phyloP scores from a whole-genome alignment of 37 sponge, comb jelly and placozoan species.

The Eunapius fragilis region DNA sequence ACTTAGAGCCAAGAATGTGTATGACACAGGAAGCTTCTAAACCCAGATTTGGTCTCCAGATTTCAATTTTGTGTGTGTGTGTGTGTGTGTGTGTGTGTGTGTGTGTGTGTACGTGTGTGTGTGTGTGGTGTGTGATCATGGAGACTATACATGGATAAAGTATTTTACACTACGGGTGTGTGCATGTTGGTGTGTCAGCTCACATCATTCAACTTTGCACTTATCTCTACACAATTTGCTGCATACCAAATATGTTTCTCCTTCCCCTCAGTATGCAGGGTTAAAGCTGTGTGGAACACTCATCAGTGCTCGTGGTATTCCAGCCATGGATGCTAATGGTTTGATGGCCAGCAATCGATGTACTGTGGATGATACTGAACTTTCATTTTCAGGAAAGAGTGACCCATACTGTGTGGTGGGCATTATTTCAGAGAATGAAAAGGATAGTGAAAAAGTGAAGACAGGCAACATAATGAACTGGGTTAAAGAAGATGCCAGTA shows the following conservation, averaged over 20 bases:
- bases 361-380: neutral
- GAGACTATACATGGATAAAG: too few relatives aligned
- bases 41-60: too few relatives aligned
- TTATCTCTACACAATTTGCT: neutral
- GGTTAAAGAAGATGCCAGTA: conserved; percentile 21
- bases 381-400: conserved; percentile 54
- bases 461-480: conserved; percentile 28
- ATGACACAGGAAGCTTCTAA: too few relatives aligned
- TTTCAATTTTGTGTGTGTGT: too few relatives aligned
- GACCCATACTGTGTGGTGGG: conserved; percentile 67
- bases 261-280: conserved; percentile 1
- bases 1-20: too few relatives aligned
- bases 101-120: too few relatives aligned
- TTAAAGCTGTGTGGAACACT: neutral
- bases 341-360: neutral
- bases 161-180: too few relatives aligned
- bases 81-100: too few relatives aligned
- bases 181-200: neutral
- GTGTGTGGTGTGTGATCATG: too few relatives aligned
- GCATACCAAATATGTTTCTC: neutral
- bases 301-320: conserved; percentile 20
- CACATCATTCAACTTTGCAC: neutral
- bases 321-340: conserved; percentile 59
- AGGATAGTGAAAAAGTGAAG: neutral
- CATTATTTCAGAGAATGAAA: conserved; percentile 13